Conservation (phyloP, 2,888 invertebrate genomes). For the Xestia rhomboidea region DNA sequence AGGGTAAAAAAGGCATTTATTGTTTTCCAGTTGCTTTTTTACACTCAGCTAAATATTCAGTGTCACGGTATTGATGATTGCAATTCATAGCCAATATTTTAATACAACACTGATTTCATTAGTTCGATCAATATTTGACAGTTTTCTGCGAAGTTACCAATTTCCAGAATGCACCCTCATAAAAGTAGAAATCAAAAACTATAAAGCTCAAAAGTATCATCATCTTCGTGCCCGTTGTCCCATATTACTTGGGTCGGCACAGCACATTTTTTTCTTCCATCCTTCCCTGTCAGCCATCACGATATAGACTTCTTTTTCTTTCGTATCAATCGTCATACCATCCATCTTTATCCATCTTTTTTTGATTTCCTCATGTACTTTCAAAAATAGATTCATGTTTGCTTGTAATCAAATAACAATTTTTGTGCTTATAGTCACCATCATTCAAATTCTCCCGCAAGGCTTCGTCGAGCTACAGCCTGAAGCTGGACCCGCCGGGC, state of each 20-base stretch:
- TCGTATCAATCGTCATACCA: not conserved
- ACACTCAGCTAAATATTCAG: not conserved
- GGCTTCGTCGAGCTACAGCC: conserved; percentile 98
- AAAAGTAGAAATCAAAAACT: not conserved
- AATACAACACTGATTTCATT: not conserved
- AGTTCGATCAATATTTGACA: not conserved
- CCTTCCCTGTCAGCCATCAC: not conserved
- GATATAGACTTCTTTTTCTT: not conserved
- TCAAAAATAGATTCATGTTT: conserved; percentile 31
- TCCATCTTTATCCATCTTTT: not conserved
- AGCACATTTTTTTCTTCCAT: not conserved
- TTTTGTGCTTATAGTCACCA: conserved; percentile 94
- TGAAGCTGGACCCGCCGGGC: conserved; percentile 97
- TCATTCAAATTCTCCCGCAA: conserved; percentile 99
- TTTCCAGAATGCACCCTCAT: not conserved
- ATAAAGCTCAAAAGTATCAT: not conserved
- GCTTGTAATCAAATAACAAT: conserved; percentile 48
- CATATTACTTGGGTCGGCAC: not conserved
- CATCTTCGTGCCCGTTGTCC: not conserved
- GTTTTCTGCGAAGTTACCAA: not conserved
- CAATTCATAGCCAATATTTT: not conserved
- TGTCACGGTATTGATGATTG: not conserved
- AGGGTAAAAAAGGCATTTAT: not conserved
- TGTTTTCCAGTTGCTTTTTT: not conserved
- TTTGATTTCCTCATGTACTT: not conserved